Evolutionary conservation across 1,140 invertebrate species (phyloP).

Genomic region (Caerostris darwini): DNA sequence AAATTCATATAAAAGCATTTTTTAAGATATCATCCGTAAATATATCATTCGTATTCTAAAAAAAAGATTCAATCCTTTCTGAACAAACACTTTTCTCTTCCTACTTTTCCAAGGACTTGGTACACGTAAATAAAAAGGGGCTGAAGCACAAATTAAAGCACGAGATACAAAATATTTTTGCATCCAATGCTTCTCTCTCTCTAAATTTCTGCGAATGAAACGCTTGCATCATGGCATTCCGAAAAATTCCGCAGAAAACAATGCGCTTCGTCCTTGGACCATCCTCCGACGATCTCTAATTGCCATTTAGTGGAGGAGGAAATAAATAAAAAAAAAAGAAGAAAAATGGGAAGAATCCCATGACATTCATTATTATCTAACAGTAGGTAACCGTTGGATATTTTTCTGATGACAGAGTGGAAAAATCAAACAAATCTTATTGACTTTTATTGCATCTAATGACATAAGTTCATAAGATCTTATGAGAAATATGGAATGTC

Average conservation of each 20-base stretch:
- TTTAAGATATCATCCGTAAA: too few relatives aligned
- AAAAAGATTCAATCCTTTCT: too few relatives aligned
- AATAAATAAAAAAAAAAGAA: not conserved
- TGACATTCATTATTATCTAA: not conserved
- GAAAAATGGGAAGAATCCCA: not conserved
- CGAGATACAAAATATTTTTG: too few relatives aligned
- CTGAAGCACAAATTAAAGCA: too few relatives aligned
- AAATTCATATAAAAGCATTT: too few relatives aligned
- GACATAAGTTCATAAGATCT: not conserved
- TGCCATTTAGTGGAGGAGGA: not conserved
- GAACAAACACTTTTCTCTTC: too few relatives aligned
- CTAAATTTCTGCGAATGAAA: not conserved
- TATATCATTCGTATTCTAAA: too few relatives aligned
- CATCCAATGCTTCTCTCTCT: not conserved
- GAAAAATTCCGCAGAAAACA: not conserved
- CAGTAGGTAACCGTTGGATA: not conserved
- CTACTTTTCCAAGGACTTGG: too few relatives aligned
- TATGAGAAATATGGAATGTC: not conserved
- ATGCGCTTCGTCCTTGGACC: not conserved
- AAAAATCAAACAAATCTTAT: not conserved
- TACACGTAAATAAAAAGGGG: too few relatives aligned
- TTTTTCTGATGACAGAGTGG: too few relatives aligned
- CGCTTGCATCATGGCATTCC: not conserved
- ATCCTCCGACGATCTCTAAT: not conserved
- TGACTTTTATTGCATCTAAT: not conserved